phyloP scores from a whole-genome alignment of 2,888 invertebrate species.

The Nomada fabriciana region DNA sequence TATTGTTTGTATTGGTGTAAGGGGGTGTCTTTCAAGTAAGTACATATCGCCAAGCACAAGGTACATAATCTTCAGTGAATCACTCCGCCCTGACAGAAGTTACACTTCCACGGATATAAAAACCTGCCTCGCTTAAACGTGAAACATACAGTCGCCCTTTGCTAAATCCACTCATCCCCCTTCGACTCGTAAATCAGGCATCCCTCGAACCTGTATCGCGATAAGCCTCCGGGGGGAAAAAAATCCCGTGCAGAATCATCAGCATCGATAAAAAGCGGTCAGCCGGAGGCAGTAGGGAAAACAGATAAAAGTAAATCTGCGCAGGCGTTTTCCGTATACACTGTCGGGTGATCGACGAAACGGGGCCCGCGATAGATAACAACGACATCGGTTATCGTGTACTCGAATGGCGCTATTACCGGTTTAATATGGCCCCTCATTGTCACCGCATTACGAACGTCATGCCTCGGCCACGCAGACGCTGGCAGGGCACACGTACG shows the following conservation, averaged over 20 bases:
- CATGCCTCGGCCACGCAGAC: constrained; percentile 46
- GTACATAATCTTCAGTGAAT: too few species aligned
- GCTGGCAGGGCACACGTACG: constrained; percentile 14
- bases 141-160: too few species aligned
- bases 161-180: neutral
- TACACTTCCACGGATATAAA: too few species aligned
- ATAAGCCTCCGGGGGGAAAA: neutral
- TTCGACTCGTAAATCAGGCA: constrained; percentile 8
- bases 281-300: neutral
- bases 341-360: constrained; percentile 29
- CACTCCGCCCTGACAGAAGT: too few species aligned
- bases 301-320: constrained; percentile 40
- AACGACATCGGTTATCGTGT: constrained; percentile 67
- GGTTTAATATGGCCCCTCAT: constrained; percentile 71
- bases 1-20: too few species aligned
- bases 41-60: too few species aligned
- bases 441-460: constrained; percentile 69
- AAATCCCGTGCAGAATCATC: neutral
- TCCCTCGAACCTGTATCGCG: neutral
- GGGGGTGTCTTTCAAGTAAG: too few species aligned
- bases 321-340: neutral
- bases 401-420: constrained; percentile 70
- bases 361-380: constrained; percentile 51
- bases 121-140: too few species aligned
- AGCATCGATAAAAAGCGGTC: constrained; percentile 7